Evolutionary conservation across 2,113 vertebrate species (phyloP).

Genomic region (Ictidomys tridecemlineatus): DNA sequence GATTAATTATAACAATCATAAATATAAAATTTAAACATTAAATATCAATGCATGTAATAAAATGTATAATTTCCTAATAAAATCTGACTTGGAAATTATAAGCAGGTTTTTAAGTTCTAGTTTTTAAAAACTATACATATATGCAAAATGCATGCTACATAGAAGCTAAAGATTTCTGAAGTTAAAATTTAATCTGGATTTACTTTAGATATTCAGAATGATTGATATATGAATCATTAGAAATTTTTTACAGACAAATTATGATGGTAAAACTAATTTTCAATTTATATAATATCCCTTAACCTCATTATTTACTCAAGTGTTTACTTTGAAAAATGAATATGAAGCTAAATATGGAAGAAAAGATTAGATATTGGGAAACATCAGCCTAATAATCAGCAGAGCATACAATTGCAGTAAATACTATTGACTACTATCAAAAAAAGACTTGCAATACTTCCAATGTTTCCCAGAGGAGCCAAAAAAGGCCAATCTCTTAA

Average conservation of each 20-base stretch:
- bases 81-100: slow-evolving; percentile 33
- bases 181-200: slow-evolving; percentile 12
- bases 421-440: not conserved
- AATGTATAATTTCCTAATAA: slow-evolving; percentile 37
- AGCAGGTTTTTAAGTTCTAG: not conserved
- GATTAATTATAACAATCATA: slow-evolving; percentile 42
- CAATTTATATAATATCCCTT: not conserved
- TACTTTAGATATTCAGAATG: slow-evolving; percentile 50
- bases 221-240: slow-evolving; percentile 27
- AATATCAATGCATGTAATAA: not conserved
- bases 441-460: not conserved
- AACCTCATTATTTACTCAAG: not conserved
- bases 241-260: not conserved
- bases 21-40: slow-evolving; percentile 45
- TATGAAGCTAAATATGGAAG: not conserved
- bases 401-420: not conserved
- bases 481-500: not conserved
- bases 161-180: not conserved
- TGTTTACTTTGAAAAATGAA: not conserved
- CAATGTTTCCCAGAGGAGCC: not conserved
- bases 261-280: not conserved
- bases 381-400: not conserved
- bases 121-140: slow-evolving; percentile 18
- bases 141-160: not conserved
- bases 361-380: not conserved